A percentile compares a stretch with the other conserved stretches of the same genome.
Evolutionary conservation across 2,888 invertebrate genomes (phyloP).

Genomic region (Schizotus pectinicornis): DNA sequence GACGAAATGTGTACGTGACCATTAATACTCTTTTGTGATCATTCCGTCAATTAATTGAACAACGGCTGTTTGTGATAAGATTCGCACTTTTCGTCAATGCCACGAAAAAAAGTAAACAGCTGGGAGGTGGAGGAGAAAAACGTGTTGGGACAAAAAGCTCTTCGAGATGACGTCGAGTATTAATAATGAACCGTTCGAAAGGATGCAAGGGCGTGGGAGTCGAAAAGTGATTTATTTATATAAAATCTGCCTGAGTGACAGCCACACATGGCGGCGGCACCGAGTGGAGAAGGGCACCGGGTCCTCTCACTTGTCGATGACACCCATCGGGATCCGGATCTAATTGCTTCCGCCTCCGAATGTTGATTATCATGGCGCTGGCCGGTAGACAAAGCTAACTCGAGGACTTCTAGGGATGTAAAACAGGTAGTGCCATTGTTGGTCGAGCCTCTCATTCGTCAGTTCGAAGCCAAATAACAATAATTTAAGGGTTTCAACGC

Average conservation of each 20-base stretch:
- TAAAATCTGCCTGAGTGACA: slow-evolving; percentile 15
- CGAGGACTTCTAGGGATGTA: too few species aligned
- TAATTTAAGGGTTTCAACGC: too few species aligned
- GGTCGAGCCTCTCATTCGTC: too few species aligned
- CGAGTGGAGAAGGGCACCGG: neutral
- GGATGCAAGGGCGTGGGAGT: slow-evolving; percentile 7
- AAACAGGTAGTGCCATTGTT: too few species aligned
- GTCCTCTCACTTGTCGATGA: too few species aligned
- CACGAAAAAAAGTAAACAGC: neutral
- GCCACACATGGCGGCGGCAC: slow-evolving; percentile 6
- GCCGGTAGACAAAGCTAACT: too few species aligned
- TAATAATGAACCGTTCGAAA: slow-evolving; percentile 19
- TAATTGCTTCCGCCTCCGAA: too few species aligned
- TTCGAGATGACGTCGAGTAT: slow-evolving; percentile 24
- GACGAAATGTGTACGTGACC: neutral
- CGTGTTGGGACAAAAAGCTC: slow-evolving; percentile 10
- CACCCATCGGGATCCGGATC: too few species aligned
- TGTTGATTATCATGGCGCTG: too few species aligned
- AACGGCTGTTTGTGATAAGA: neutral
- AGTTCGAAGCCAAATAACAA: too few species aligned
- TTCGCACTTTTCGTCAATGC: neutral
- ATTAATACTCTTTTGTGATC: neutral
- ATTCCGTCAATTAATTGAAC: neutral
- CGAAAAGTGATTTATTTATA: slow-evolving; percentile 13
- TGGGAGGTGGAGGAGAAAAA: neutral